Base-by-base conservation (phyloP, 30 jellyfish, hydroid and myxozoan species). In the Cassiopea andromeda region DNA sequence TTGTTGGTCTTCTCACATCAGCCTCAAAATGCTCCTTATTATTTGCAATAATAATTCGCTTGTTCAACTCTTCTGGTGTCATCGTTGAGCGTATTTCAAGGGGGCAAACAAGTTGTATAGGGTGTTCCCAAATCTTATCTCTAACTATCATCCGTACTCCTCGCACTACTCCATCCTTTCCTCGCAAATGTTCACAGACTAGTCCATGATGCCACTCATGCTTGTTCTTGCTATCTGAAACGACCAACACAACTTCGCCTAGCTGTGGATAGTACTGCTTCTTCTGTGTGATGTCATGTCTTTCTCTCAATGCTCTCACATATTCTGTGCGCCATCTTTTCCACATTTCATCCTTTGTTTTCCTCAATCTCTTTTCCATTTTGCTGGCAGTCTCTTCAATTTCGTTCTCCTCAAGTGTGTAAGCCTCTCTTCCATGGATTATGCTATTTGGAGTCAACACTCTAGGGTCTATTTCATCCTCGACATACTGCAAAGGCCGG, bases 141-240 rank as follows among this genome's bases (percentile, higher is more conserved):
- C 58, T 74, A 7, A 85, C 93, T 48, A 85, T 74, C 93, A 85
- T 72, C 81, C 93, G 87, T 75, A 85, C 87, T 73, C 93, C 87
- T 75, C 87, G 38, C 27, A 46, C 75, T 46, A 85, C 93, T n/a
- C 81, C 93, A 85, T 85, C 93, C 54, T 75, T 85, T 38, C 93
- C 93, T 46, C 2, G 73, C 59, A 85, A 57, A 13, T 71, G 93
- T 85, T 85, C 93, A 74, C 93, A 85, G 46, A 85, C 93, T 1
- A 73, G 81, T 73, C 93, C 93, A 85, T 74, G 93, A 85, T 85
- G 68, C 93, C 93, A 85, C 64, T 73, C 87, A 46, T 75, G 86
- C 48, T 85, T 73, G 73, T 85, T 85, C 85, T 85, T 85, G 93
- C 80, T 75, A 17, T 19, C 93, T 48, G 57, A 6, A 18, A 85